phyloP scores from a whole-genome alignment of 1,140 invertebrate genomes.

The Nephila pilipes region DNA sequence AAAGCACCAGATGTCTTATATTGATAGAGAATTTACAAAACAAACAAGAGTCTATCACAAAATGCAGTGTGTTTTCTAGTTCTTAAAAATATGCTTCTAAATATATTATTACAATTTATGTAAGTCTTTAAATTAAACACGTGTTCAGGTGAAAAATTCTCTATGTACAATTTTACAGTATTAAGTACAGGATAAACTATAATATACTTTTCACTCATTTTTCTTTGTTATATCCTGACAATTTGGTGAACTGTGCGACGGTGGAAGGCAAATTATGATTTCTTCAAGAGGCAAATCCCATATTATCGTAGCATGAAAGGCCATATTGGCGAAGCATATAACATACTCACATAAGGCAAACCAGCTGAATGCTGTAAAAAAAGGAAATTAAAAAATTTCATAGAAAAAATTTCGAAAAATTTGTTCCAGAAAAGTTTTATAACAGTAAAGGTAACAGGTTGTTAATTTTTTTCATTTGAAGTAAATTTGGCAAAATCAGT shows the following conservation, averaged over 20 bases:
- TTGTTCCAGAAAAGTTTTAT: neutral
- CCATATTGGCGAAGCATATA: conserved; percentile 94
- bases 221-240: conserved; percentile 65
- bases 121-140: conserved; percentile 50
- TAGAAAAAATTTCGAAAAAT: neutral
- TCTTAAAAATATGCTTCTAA: conserved; percentile 72
- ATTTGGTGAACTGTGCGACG: conserved; percentile 70
- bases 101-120: conserved; percentile 48
- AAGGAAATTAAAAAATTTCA: conserved; percentile 11
- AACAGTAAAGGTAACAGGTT: too few relatives aligned
- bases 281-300: conserved; percentile 91
- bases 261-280: conserved; percentile 85
- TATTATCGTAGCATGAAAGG: conserved; percentile 92
- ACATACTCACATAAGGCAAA: conserved; percentile 96
- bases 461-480: too few relatives aligned
- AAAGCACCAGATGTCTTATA: conserved; percentile 65
- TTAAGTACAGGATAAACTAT: conserved; percentile 66
- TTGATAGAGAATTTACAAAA: conserved; percentile 23
- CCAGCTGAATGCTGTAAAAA: conserved; percentile 92
- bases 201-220: conserved; percentile 65
- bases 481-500: too few relatives aligned
- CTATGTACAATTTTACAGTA: conserved; percentile 75
- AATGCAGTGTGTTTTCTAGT: conserved; percentile 52
- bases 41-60: conserved; percentile 57
- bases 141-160: conserved; percentile 76